A percentile compares a stretch with the other conserved stretches of the same genome.
These are phyloP conservation scores for Cerastis leucographa DNA, from an alignment of 2,888 invertebrate species.

Conservation along the genomic window DNA sequence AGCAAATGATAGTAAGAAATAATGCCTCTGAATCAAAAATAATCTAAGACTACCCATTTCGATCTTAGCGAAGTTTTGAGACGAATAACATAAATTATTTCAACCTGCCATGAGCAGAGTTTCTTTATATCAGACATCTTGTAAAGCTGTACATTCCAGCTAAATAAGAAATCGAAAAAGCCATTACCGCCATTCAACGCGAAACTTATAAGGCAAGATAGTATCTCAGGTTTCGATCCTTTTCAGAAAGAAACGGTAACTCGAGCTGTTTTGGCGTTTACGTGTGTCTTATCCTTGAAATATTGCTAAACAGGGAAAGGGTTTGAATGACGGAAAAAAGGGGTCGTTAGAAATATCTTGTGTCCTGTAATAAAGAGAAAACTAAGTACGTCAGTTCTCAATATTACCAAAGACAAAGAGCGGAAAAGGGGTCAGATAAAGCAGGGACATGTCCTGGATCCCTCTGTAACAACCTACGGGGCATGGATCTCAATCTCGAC, in stretches of 20 bases:
- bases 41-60: neutral
- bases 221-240: conserved; percentile 57
- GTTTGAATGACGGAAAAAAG: conserved; percentile 19
- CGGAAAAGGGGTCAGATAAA: neutral
- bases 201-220: conserved; percentile 50
- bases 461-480: neutral
- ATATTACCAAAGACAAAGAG: neutral
- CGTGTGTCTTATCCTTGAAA: conserved; percentile 36
- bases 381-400: neutral
- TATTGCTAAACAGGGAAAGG: conserved; percentile 43
- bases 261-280: conserved; percentile 41
- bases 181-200: conserved; percentile 54
- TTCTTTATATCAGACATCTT: conserved; percentile 24
- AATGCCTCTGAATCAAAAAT: neutral
- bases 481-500: neutral
- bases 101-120: conserved; percentile 10
- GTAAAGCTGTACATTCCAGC: conserved; percentile 29
- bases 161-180: conserved; percentile 52
- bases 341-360: conserved; percentile 13
- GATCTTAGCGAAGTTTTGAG: neutral
- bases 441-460: neutral
- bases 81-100: neutral
- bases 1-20: neutral
- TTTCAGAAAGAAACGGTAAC: conserved; percentile 55
- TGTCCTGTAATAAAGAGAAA: conserved; percentile 5